Conservation (phyloP, 1,140 invertebrate genomes). For the Potamilus streckersoni region DNA sequence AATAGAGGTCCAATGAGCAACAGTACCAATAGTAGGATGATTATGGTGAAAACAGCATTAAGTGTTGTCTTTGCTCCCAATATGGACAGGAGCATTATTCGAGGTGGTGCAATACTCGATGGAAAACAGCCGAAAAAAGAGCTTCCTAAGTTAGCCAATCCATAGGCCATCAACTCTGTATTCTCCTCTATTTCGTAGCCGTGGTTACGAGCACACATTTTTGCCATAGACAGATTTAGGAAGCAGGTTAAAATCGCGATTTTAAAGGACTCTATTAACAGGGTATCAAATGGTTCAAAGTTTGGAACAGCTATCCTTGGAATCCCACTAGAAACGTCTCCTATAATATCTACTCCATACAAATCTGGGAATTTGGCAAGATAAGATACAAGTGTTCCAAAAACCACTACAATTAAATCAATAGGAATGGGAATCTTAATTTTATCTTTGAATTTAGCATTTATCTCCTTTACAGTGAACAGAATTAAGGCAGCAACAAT, state of each 20-base stretch:
- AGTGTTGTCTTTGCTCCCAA: conserved; percentile 40
- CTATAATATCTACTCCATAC: conserved; percentile 65
- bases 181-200: conserved; percentile 66
- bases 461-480: conserved; percentile 79
- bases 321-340: conserved; percentile 65
- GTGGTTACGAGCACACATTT: conserved; percentile 65
- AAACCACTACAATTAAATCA: conserved; percentile 70
- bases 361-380: conserved; percentile 46
- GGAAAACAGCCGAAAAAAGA: conserved; percentile 71
- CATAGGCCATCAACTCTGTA: conserved; percentile 70
- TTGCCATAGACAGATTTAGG: conserved; percentile 60
- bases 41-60: conserved; percentile 60
- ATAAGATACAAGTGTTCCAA: conserved; percentile 27
- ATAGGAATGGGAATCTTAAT: conserved; percentile 80
- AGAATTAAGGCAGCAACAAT: conserved; percentile 77
- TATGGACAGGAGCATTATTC: conserved; percentile 75
- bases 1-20: conserved; percentile 66
- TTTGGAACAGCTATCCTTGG: conserved; percentile 35
- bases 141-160: conserved; percentile 63
- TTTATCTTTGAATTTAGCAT: conserved; percentile 76
- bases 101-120: conserved; percentile 81
- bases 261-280: conserved; percentile 44
- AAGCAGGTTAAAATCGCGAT: conserved; percentile 59
- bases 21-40: conserved; percentile 67
- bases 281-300: conserved; percentile 27